Evolutionary conservation across 1,140 invertebrate species (phyloP).

Genomic region (Orius insidiosus): DNA sequence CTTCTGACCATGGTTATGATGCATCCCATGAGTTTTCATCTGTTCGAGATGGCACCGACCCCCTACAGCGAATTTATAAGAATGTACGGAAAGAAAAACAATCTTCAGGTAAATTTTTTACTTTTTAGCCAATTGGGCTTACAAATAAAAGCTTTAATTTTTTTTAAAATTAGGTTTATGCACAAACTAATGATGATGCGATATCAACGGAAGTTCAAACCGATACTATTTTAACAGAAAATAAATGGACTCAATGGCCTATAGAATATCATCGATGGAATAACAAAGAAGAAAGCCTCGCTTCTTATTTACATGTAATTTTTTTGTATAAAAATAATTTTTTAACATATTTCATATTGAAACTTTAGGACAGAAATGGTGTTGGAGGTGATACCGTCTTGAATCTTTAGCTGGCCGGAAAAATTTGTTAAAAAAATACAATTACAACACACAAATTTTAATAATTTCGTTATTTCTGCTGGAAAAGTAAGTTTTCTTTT

Average conservation of each 20-base stretch:
- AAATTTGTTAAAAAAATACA: conserved; percentile 18
- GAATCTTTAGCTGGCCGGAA: conserved; percentile 2
- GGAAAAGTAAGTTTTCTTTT: conserved; percentile 29
- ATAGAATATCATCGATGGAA: conserved; percentile 26
- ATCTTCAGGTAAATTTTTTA: conserved; percentile 30
- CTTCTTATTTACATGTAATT: conserved; percentile 25
- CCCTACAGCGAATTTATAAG: conserved; percentile 60
- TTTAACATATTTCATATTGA: neutral
- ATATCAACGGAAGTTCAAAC: conserved; percentile 53
- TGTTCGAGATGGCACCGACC: conserved; percentile 53
- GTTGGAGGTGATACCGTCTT: conserved; percentile 25
- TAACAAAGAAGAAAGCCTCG: conserved; percentile 24
- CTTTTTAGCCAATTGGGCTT: neutral
- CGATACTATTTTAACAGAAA: conserved; percentile 33
- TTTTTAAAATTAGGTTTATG: conserved; percentile 10
- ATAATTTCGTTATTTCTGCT: conserved; percentile 28
- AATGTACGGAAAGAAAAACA: conserved; percentile 48
- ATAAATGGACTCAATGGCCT: conserved; percentile 66
- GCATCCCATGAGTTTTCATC: conserved; percentile 42
- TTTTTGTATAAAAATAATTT: too few species aligned
- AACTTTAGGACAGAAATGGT: conserved; percentile 27
- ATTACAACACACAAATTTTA: conserved; percentile 21
- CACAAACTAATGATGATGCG: conserved; percentile 60
- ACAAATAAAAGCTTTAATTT: too few species aligned
- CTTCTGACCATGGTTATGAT: conserved; percentile 55